These are phyloP conservation scores for Sebastolobus altivelis DNA, from an alignment of 2,797 vertebrate species.

Conservation along the genomic window DNA sequence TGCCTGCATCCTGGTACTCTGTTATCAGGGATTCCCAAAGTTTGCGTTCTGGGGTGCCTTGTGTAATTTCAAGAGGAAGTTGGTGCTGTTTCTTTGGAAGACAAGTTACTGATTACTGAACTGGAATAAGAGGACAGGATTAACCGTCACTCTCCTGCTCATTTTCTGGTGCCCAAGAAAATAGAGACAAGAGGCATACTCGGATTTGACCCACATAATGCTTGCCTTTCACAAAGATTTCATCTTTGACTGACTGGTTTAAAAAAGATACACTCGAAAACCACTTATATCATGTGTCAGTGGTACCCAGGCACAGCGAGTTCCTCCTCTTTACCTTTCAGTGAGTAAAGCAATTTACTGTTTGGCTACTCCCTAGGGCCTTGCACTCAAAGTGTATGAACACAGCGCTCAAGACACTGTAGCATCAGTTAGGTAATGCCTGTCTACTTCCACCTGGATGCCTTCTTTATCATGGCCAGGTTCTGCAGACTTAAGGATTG, in stretches of 20 bases:
- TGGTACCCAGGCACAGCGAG: constrained; percentile 22
- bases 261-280: constrained; percentile 38
- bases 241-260: constrained; percentile 9
- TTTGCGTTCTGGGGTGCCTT: not conserved
- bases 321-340: constrained; percentile 24
- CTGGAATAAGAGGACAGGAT: not conserved
- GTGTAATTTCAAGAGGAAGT: not conserved
- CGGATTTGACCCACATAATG: constrained; percentile 19
- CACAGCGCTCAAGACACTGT: constrained; percentile 4
- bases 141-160: not conserved
- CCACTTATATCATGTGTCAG: constrained; percentile 32
- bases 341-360: constrained; percentile 34
- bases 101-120: constrained; percentile 3
- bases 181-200: not conserved
- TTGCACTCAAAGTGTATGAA: constrained; percentile 8
- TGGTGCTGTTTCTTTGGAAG: not conserved
- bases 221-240: constrained; percentile 10
- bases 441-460: constrained; percentile 1
- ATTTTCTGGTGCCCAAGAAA: not conserved
- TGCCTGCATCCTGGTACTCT: not conserved
- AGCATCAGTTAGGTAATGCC: not conserved
- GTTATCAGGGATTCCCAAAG: not conserved
- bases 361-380: constrained; percentile 25
- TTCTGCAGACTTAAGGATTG: not conserved
- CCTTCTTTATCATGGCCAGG: not conserved